Evolutionary conservation across 2,888 invertebrate genomes (phyloP).

Genomic region (Plebejus argus): DNA sequence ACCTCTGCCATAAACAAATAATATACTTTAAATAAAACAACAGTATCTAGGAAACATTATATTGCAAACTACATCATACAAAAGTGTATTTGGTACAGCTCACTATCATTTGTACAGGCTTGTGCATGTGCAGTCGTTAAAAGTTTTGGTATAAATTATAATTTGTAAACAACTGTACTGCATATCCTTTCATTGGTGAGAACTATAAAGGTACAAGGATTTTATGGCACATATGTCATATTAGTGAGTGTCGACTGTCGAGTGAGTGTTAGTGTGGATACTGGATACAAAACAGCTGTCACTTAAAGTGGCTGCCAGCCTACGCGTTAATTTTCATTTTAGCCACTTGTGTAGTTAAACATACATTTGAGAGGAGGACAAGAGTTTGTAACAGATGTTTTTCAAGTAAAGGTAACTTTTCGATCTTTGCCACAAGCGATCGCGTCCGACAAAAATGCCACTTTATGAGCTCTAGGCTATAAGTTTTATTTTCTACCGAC

Average conservation of each 20-base stretch:
- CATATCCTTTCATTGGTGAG: not conserved
- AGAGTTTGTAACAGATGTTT: too few relatives aligned
- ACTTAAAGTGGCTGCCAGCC: not conserved
- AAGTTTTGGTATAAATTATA: not conserved
- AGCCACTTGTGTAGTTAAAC: too few relatives aligned
- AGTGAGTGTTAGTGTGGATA: not conserved
- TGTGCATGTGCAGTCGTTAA: not conserved
- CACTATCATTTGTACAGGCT: not conserved
- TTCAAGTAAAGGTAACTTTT: too few relatives aligned
- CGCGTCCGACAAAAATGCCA: too few relatives aligned
- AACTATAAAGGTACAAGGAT: not conserved
- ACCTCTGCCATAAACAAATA: not conserved
- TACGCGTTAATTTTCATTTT: too few relatives aligned
- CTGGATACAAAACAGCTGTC: not conserved
- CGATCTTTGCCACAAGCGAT: too few relatives aligned
- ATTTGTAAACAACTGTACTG: not conserved
- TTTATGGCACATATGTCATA: not conserved
- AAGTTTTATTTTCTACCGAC: too few relatives aligned
- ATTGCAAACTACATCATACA: constrained; percentile 29
- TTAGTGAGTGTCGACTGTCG: not conserved
- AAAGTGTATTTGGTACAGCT: constrained; percentile 21
- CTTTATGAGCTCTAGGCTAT: too few relatives aligned
- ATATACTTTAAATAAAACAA: not conserved
- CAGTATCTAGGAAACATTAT: not conserved
- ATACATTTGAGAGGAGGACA: too few relatives aligned